Evolutionary conservation across 92 coral and sea anemone species (phyloP).

Genomic region (Phenganax stokvisi): DNA sequence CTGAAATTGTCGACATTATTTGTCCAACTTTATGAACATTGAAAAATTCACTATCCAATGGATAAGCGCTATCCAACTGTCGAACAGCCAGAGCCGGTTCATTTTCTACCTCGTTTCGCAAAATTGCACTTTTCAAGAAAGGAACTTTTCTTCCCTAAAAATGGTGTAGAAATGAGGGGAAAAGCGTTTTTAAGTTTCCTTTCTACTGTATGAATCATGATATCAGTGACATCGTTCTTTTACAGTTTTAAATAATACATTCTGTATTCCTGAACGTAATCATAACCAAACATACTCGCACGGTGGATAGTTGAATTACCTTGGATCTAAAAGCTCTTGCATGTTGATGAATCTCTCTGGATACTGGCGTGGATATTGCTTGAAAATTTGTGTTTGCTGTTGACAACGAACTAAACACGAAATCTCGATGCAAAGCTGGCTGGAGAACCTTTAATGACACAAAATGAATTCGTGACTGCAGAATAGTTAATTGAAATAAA

Average conservation of each 20-base stretch:
- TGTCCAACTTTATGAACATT: too few relatives aligned
- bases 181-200: not conserved
- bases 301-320: constrained; percentile 39
- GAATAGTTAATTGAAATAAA: not conserved
- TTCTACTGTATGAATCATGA: not conserved
- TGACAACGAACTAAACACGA: constrained; percentile 91
- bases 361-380: constrained; percentile 82
- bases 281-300: not conserved
- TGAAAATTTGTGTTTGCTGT: constrained; percentile 79
- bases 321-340: constrained; percentile 83
- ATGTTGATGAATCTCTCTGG: constrained; percentile 88
- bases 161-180: too few relatives aligned
- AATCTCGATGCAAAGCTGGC: constrained; percentile 90
- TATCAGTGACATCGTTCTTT: not conserved
- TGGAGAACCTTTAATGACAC: constrained; percentile 65
- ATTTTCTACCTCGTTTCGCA: constrained; percentile 76
- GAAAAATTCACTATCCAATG: not conserved
- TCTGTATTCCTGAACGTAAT: not conserved
- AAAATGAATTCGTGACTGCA: not conserved
- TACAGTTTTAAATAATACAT: not conserved
- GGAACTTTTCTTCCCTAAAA: constrained; percentile 84
- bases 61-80: too few relatives aligned
- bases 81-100: too few relatives aligned
- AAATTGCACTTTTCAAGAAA: constrained; percentile 78
- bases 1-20: too few relatives aligned